Evolutionary conservation across 1,140 invertebrate species (phyloP).

Genomic region (Bombus balteatus): DNA sequence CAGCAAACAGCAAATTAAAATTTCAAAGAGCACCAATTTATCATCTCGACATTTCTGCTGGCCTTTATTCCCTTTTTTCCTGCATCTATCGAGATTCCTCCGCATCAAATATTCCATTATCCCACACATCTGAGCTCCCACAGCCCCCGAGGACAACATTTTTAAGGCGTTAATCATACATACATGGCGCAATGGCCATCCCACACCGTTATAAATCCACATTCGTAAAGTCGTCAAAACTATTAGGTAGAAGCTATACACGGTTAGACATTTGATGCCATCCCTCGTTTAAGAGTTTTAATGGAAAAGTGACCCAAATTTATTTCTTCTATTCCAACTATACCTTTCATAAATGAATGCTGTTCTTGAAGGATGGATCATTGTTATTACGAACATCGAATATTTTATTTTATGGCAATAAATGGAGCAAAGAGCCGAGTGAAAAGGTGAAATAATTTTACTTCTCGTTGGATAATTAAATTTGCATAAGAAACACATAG

Average conservation of each 20-base stretch:
- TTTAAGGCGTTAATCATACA: neutral
- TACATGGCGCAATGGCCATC: neutral
- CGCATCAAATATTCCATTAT: constrained; percentile 28
- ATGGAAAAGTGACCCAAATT: too few relatives aligned
- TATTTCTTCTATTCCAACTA: too few relatives aligned
- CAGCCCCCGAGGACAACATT: neutral
- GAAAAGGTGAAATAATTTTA: too few relatives aligned
- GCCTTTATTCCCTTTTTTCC: neutral
- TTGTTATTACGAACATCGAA: too few relatives aligned
- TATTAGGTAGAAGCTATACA: too few relatives aligned
- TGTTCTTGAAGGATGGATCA: too few relatives aligned
- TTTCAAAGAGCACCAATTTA: neutral
- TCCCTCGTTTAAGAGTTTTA: neutral
- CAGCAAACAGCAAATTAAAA: neutral
- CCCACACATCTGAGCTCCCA: neutral
- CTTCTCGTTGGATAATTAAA: too few relatives aligned
- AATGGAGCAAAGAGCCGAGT: too few relatives aligned
- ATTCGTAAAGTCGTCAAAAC: neutral
- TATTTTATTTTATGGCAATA: too few relatives aligned
- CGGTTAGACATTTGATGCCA: neutral
- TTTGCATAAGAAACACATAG: too few relatives aligned
- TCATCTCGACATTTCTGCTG: neutral
- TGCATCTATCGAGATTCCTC: neutral
- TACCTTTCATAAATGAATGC: too few relatives aligned
- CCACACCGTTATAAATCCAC: neutral